Conservation (phyloP, 35 echinoderm and acorn worm genomes). For the Eucidaris tribuloides region DNA sequence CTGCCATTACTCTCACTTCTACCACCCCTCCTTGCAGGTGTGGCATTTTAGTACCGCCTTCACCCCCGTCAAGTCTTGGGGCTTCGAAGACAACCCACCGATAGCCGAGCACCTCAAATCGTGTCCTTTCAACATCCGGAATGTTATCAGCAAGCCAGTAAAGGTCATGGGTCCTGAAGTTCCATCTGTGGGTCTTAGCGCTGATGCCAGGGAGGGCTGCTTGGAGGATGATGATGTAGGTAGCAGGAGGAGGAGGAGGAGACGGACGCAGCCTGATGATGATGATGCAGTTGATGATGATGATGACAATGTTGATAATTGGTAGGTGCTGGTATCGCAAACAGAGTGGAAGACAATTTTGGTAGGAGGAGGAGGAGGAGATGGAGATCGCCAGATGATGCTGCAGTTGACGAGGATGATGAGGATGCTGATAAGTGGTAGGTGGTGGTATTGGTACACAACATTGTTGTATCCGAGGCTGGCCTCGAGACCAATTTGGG, state of each 20-base stretch:
- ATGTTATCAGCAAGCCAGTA: slow-evolving; percentile 36
- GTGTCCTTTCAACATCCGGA: slow-evolving; percentile 75
- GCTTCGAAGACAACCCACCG: slow-evolving; percentile 68
- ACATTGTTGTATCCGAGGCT: too few relatives aligned
- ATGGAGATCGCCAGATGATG: too few relatives aligned
- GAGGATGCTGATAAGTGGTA: too few relatives aligned
- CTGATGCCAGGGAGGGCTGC: not conserved
- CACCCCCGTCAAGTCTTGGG: slow-evolving; percentile 66
- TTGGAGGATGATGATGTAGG: not conserved
- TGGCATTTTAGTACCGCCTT: slow-evolving; percentile 96
- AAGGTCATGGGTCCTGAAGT: slow-evolving; percentile 63
- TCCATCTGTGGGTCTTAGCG: not conserved
- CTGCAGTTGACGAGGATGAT: too few relatives aligned
- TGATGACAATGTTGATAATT: too few relatives aligned
- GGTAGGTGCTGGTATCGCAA: too few relatives aligned
- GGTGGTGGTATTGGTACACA: too few relatives aligned
- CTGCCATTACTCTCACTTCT: too few relatives aligned
- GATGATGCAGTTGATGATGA: not conserved
- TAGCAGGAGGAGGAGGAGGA: not conserved
- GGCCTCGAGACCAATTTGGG: too few relatives aligned
- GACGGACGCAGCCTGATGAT: not conserved
- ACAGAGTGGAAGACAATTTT: too few relatives aligned
- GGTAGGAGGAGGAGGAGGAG: too few relatives aligned
- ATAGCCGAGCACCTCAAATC: slow-evolving; percentile 73
- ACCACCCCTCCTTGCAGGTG: slow-evolving; percentile 37